These are phyloP conservation scores for Synergus japonicus DNA, from an alignment of 2,888 invertebrate genomes.

Conservation along the genomic window DNA sequence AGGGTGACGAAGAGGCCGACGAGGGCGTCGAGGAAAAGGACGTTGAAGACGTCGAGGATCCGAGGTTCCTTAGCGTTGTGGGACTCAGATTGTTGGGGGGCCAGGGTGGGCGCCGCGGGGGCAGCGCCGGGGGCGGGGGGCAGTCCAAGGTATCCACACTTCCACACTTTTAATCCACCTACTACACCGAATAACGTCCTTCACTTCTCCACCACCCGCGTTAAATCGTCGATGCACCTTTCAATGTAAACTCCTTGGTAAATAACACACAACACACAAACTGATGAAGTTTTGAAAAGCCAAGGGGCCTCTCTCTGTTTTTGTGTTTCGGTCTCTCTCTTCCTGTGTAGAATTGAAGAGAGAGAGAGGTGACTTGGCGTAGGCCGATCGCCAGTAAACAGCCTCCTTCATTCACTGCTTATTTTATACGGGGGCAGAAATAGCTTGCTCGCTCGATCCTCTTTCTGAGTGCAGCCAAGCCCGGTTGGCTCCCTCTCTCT, in stretches of 20 bases:
- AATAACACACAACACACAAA: conserved; percentile 10
- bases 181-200: conserved; percentile 65
- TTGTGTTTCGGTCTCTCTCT: conserved; percentile 53
- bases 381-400: conserved; percentile 75
- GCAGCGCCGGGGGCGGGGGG: conserved; percentile 79
- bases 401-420: conserved; percentile 77
- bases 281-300: neutral
- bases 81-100: conserved; percentile 78
- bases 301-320: conserved; percentile 48
- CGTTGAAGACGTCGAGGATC: conserved; percentile 53
- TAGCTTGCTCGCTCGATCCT: conserved; percentile 70
- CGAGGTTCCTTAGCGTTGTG: conserved; percentile 62
- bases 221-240: conserved; percentile 41
- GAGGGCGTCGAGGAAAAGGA: conserved; percentile 44
- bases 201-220: conserved; percentile 56
- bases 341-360: conserved; percentile 62
- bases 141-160: conserved; percentile 78
- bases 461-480: conserved; percentile 47
- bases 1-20: conserved; percentile 46
- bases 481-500: conserved; percentile 63
- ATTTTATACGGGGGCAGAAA: conserved; percentile 77
- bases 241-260: neutral
- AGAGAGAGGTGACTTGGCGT: conserved; percentile 68
- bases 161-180: conserved; percentile 76
- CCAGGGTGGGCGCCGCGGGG: conserved; percentile 77